Evolutionary conservation across 2,797 vertebrate genomes (phyloP), one percentile per base, ranked within the genome.

Genomic region (Centropyge bicolor): DNA sequence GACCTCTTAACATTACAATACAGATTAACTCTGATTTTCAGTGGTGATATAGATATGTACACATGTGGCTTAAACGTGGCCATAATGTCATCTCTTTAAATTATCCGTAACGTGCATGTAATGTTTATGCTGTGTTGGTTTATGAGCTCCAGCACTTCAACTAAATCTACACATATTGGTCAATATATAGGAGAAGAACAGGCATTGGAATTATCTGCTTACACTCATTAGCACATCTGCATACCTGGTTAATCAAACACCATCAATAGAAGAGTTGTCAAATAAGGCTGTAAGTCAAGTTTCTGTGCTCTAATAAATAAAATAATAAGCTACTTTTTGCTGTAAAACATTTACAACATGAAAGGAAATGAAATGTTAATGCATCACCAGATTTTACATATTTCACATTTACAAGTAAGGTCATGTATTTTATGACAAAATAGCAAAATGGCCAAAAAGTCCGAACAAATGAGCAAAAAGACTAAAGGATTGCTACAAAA

Each of bases 141-240:
- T 36, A 48, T 68, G 41, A 27, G 43, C 31, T 61, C 31, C 12
- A 74, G 46, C 3, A 17, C 8, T 2, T 36, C 12, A 69, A 16
- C 27, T 45, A 19, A 63, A 24, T 35, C 31, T 61, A 51, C 22
- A n/a, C 27, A 14, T 3, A 51, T 24, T 19, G 4, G 4, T 31
- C 27, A 31, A 31, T 31, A 2, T 12, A 45, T 6, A 40, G 19
- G 16, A 8, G 4, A 8, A 56, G 24, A 36, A 19, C 27, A 27
- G 22, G 6, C 7, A 9, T 27, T 20, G 65, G n/a, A n/a, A 61
- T 78, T 51, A 62, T 65, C 43, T 55, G 22, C 38, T 48, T 57
- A 62, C 10, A 31, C 36, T n/a, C 40, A 49, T 64, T 63, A 64
- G 31, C 22, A 56, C 6, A 5, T 64, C 45, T 69, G 27, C 11